phyloP scores from a whole-genome alignment of 1,140 invertebrate species.

The Drosophila elegans region DNA sequence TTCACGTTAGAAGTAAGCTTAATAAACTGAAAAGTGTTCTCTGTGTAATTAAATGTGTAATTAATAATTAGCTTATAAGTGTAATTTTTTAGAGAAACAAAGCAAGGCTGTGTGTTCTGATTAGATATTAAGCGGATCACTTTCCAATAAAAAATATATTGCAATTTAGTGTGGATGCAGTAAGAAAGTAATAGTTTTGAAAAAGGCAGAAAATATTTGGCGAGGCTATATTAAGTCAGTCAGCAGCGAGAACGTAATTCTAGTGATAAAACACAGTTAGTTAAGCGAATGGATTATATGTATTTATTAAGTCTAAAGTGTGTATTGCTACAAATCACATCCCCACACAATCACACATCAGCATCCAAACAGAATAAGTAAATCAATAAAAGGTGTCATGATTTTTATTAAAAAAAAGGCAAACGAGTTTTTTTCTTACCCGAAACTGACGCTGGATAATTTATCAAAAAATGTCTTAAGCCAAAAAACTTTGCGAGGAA shows the following conservation, averaged over 20 bases:
- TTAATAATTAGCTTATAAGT: conserved; percentile 58
- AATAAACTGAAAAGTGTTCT: conserved; percentile 19
- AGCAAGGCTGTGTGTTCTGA: conserved; percentile 85
- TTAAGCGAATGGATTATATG: conserved; percentile 64
- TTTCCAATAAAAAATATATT: conserved; percentile 21
- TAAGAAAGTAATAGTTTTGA: conserved; percentile 8
- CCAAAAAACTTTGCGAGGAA: conserved; percentile 37
- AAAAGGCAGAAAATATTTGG: conserved; percentile 42
- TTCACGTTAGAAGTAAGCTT: conserved; percentile 42
- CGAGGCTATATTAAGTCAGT: conserved; percentile 48
- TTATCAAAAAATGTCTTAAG: conserved; percentile 68
- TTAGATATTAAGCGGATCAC: conserved; percentile 56
- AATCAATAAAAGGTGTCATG: conserved; percentile 82
- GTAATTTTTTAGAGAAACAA: conserved; percentile 84
- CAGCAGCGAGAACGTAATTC: conserved; percentile 74
- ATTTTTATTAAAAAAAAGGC: conserved; percentile 69
- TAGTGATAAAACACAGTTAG: conserved; percentile 72
- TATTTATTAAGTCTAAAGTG: conserved; percentile 52
- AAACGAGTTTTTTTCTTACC: conserved; percentile 31
- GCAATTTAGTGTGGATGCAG: conserved; percentile 24
- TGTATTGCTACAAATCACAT: conserved; percentile 50
- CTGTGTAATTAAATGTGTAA: conserved; percentile 72
- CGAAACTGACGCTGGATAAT: conserved; percentile 52
- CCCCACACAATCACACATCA: conserved; percentile 26
- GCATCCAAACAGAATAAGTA: conserved; percentile 57